These are phyloP conservation scores for Limenitis camilla DNA, from an alignment of 2,888 invertebrate species.

Conservation along the genomic window DNA sequence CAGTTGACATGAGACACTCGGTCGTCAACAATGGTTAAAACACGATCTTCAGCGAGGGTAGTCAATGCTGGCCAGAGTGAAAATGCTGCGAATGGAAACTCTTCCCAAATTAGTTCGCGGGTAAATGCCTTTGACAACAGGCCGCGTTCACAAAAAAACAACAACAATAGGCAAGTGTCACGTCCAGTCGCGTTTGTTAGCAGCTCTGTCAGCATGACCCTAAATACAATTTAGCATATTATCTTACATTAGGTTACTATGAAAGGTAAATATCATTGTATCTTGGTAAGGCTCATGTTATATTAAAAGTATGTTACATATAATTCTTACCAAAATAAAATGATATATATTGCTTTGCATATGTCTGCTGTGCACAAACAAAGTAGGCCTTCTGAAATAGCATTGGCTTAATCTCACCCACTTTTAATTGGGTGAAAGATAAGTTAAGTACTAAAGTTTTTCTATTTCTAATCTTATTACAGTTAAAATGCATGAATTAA, in stretches of 20 bases:
- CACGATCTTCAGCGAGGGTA: slow-evolving; percentile 73
- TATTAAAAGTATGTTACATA: too few species aligned
- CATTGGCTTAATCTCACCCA: not conserved
- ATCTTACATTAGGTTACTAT: not conserved
- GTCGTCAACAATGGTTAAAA: slow-evolving; percentile 74
- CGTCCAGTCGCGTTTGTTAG: slow-evolving; percentile 74
- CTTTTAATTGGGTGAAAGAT: too few species aligned
- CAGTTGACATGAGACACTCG: slow-evolving; percentile 73
- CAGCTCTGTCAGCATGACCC: slow-evolving; percentile 71
- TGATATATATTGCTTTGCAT: not conserved
- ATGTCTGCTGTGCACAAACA: not conserved
- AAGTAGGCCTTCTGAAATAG: not conserved
- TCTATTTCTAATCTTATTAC: too few species aligned
- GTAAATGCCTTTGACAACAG: slow-evolving; percentile 62
- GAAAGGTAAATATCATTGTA: slow-evolving; percentile 6
- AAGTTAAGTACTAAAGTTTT: too few species aligned
- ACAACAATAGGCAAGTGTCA: slow-evolving; percentile 65
- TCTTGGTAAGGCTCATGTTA: slow-evolving; percentile 1
- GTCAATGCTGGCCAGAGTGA: slow-evolving; percentile 57
- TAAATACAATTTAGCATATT: slow-evolving; percentile 7
- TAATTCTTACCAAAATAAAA: not conserved
- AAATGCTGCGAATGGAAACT: slow-evolving; percentile 61
- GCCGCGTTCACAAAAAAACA: slow-evolving; percentile 58
- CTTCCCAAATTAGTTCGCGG: slow-evolving; percentile 62
- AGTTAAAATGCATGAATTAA: slow-evolving; percentile 10